These are phyloP conservation scores for Anguilla obscura DNA, from an alignment of 2,797 vertebrate species.

Conservation along the genomic window DNA sequence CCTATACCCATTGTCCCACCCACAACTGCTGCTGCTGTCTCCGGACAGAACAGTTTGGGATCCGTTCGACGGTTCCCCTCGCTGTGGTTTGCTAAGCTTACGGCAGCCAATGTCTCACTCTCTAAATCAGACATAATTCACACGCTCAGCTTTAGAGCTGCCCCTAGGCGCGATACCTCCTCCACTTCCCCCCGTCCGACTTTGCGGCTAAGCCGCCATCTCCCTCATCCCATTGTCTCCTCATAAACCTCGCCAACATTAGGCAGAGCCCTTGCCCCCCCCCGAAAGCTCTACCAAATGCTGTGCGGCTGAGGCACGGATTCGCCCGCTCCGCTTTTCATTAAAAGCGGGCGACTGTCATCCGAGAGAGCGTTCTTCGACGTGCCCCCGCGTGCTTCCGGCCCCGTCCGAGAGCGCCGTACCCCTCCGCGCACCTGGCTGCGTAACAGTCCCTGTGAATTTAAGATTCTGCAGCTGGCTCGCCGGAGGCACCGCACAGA, in stretches of 20 bases:
- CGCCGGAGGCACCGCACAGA: conserved; percentile 72
- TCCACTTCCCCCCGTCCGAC: conserved; percentile 54
- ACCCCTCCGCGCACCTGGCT: conserved; percentile 50
- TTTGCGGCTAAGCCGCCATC: conserved; percentile 62
- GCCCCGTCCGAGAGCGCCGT: conserved; percentile 51
- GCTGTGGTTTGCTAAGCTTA: background rate
- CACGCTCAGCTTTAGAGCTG: conserved; percentile 33
- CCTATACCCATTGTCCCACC: background rate
- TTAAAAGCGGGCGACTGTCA: conserved; percentile 63
- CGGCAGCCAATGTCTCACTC: background rate
- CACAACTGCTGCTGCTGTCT: background rate
- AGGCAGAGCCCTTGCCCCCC: conserved; percentile 60
- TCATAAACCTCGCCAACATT: conserved; percentile 65
- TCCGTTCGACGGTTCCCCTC: background rate
- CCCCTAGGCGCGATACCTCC: conserved; percentile 57
- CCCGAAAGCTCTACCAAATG: conserved; percentile 44
- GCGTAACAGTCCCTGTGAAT: conserved; percentile 72
- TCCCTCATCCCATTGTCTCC: conserved; percentile 61
- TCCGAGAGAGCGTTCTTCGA: conserved; percentile 58
- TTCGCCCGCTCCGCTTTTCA: conserved; percentile 59
- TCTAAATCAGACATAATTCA: background rate
- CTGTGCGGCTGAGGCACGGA: conserved; percentile 42
- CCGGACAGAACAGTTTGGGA: background rate
- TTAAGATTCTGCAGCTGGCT: conserved; percentile 65
- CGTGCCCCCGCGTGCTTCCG: conserved; percentile 53